Evolutionary conservation across 2,113 vertebrate species (phyloP).

Genomic region (Rhinoptilus africanus): DNA sequence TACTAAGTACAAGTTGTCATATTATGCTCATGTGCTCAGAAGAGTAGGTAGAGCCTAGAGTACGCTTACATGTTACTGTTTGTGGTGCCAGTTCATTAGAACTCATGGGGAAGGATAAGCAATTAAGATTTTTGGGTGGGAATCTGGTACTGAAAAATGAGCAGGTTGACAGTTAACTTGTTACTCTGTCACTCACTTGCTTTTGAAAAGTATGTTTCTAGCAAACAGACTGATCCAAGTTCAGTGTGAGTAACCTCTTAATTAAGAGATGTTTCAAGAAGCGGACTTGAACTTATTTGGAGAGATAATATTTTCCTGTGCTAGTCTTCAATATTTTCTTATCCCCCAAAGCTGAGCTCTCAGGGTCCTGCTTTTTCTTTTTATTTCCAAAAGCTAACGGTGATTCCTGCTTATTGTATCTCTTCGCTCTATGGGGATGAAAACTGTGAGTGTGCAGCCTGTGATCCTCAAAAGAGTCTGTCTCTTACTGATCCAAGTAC

Average conservation of each 20-base stretch:
- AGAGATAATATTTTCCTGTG: neutral
- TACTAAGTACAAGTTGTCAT: neutral
- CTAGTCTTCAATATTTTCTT: neutral
- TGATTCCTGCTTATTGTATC: neutral
- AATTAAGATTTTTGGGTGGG: neutral
- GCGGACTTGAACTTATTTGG: neutral
- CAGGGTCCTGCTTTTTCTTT: neutral
- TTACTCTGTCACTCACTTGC: neutral
- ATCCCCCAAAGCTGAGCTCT: neutral
- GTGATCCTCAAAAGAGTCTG: neutral
- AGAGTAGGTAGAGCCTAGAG: neutral
- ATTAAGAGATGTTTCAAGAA: neutral
- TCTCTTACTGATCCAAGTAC: neutral
- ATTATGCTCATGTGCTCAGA: neutral
- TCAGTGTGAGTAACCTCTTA: neutral
- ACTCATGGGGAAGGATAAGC: neutral
- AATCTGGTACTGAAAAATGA: neutral
- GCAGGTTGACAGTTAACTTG: neutral
- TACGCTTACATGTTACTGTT: neutral
- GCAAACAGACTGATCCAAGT: neutral
- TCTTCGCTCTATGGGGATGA: neutral
- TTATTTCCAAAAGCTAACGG: neutral
- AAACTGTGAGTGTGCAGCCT: fast-evolving
- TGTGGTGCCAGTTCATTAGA: neutral
- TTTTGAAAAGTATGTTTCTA: neutral